These are phyloP conservation scores for Desmophyllum pertusum DNA, from an alignment of 92 coral and sea anemone species.

Conservation along the genomic window DNA sequence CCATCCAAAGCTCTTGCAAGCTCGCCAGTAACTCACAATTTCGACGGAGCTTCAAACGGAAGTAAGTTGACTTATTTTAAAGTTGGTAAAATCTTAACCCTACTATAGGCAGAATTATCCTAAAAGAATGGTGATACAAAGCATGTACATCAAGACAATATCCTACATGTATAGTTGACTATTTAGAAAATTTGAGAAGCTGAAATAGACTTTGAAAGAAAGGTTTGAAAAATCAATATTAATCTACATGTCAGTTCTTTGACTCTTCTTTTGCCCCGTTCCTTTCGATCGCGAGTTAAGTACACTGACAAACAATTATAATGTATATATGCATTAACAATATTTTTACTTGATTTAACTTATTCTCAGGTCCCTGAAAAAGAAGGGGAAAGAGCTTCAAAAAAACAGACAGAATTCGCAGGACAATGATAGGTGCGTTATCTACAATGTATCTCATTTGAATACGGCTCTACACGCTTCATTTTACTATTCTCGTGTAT, in stretches of 20 bases:
- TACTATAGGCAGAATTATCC: too few relatives aligned
- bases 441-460: neutral
- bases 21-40: slow-evolving; percentile 62
- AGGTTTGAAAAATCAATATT: neutral
- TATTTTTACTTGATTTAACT: neutral
- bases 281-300: neutral
- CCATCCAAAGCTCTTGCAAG: slow-evolving; percentile 91
- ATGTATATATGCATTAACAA: neutral
- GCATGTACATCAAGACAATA: neutral
- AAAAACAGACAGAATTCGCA: slow-evolving; percentile 57
- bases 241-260: neutral
- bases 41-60: slow-evolving; percentile 61
- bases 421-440: slow-evolving; percentile 38
- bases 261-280: neutral
- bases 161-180: neutral
- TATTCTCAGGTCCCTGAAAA: slow-evolving; percentile 53
- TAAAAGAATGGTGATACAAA: too few relatives aligned
- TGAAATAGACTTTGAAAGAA: neutral
- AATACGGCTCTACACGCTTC: neutral
- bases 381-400: slow-evolving; percentile 61
- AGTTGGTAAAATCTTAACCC: too few relatives aligned
- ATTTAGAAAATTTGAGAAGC: neutral
- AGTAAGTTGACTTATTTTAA: slow-evolving; percentile 43
- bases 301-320: neutral
- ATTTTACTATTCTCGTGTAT: too few relatives aligned